Conservation (phyloP, 2,797 vertebrate species). For the Masticophis lateralis region DNA sequence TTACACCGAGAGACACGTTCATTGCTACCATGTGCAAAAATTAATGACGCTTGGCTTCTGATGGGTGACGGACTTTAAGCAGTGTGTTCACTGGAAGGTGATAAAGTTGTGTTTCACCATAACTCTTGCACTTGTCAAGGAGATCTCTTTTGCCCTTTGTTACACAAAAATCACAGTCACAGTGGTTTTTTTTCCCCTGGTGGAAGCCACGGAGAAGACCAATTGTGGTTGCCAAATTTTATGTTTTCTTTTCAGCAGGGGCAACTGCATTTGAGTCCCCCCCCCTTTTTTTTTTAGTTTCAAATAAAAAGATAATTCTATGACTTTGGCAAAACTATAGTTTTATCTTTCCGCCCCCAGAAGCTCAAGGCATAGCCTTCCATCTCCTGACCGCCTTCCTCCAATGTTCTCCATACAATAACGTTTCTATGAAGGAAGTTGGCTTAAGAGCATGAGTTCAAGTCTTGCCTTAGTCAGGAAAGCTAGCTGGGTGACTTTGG, state of each 20-base stretch:
- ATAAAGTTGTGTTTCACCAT: conserved; percentile 69
- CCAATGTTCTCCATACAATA: neutral
- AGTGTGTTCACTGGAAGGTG: conserved; percentile 61
- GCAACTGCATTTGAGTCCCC: no score
- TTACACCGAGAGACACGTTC: conserved; percentile 79
- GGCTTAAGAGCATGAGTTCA: neutral
- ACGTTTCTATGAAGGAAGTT: neutral
- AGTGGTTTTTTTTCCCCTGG: conserved; percentile 57
- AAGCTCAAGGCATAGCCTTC: neutral
- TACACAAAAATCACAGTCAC: conserved; percentile 61
- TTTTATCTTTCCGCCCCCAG: neutral
- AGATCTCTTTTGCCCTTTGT: conserved; percentile 65
- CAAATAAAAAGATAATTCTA: neutral
- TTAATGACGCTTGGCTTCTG: conserved; percentile 67
- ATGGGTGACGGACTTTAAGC: conserved; percentile 61
- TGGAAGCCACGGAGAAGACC: conserved; percentile 43
- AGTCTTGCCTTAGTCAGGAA: no score
- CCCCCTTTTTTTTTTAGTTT: neutral
- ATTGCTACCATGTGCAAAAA: conserved; percentile 74
- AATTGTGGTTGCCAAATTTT: conserved; percentile 38
- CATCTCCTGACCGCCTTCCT: neutral
- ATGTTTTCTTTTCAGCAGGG: conserved; percentile 53
- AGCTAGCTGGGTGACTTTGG: no score
- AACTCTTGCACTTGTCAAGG: conserved; percentile 64
- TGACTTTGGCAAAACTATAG: neutral